Evolutionary conservation across 2,888 invertebrate genomes (phyloP).

Genomic region (Folsomia candida): DNA sequence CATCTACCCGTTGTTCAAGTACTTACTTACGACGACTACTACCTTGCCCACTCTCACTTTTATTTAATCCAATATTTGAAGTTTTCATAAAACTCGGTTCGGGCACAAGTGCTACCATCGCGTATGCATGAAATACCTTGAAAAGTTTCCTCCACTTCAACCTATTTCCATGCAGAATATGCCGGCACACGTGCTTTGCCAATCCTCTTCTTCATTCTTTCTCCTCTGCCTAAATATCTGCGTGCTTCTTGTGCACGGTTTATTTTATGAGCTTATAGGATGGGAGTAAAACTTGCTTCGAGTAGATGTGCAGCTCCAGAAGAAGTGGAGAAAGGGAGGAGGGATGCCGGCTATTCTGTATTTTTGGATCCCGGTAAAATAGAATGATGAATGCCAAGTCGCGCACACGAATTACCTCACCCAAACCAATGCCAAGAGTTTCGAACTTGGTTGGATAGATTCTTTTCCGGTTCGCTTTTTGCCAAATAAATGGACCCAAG

Average conservation of each 20-base stretch:
- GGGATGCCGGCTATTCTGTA: no score
- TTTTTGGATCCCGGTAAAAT: neutral
- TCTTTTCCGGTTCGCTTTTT: neutral
- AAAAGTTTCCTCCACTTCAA: neutral
- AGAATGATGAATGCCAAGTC: neutral
- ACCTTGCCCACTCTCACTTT: neutral
- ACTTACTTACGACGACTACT: neutral
- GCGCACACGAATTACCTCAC: neutral
- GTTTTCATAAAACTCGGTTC: conserved; percentile 6
- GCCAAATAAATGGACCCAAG: no score
- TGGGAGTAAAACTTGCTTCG: no score
- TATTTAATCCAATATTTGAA: conserved; percentile 15
- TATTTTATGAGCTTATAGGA: neutral
- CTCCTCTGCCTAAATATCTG: no score
- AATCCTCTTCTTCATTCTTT: no score
- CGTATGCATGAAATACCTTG: neutral
- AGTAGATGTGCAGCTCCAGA: no score
- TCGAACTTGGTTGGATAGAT: neutral
- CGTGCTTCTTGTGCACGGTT: no score
- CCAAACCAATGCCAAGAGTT: neutral
- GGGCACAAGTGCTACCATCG: neutral
- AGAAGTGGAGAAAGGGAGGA: no score
- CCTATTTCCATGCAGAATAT: neutral
- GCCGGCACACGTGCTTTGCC: neutral
- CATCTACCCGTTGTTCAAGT: neutral